Conservation (phyloP, 2,797 vertebrate genomes). For the Helostoma temminkii region DNA sequence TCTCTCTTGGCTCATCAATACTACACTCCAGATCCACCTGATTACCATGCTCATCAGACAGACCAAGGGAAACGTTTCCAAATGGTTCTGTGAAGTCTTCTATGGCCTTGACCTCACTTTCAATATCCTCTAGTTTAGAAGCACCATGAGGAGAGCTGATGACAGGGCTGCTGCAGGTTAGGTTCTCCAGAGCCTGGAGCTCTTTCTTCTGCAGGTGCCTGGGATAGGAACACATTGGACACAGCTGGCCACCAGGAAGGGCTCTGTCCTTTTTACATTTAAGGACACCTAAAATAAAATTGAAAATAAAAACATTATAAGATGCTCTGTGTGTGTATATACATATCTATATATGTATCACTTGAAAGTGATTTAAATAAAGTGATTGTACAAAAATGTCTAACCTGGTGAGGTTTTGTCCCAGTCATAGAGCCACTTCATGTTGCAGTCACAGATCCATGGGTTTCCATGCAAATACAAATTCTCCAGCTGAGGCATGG, state of each 20-base stretch:
- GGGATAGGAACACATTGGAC: slow-evolving; percentile 87
- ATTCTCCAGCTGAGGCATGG: slow-evolving; percentile 89
- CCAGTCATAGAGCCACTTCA: slow-evolving; percentile 89
- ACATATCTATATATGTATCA: too few relatives aligned
- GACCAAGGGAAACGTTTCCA: slow-evolving; percentile 87
- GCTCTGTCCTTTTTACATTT: slow-evolving; percentile 94
- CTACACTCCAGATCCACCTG: slow-evolving; percentile 85
- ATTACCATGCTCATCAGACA: slow-evolving; percentile 93
- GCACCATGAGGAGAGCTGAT: slow-evolving; percentile 81
- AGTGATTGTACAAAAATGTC: background rate
- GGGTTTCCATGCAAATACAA: slow-evolving; percentile 93
- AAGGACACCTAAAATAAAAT: slow-evolving; percentile 83
- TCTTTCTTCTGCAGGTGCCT: slow-evolving; percentile 79
- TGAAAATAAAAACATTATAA: background rate
- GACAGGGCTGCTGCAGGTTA: slow-evolving; percentile 85
- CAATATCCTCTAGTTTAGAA: slow-evolving; percentile 46
- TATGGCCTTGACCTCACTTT: slow-evolving; percentile 62
- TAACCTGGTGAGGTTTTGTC: slow-evolving; percentile 84
- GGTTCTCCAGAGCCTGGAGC: slow-evolving; percentile 77
- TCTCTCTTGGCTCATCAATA: slow-evolving; percentile 76
- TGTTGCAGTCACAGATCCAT: slow-evolving; percentile 91
- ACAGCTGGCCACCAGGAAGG: slow-evolving; percentile 88
- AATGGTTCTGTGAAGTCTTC: slow-evolving; percentile 77
- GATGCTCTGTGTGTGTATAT: too few relatives aligned
- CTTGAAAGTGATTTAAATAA: background rate